A percentile compares a stretch with the other conserved stretches of the same genome.
phyloP scores from a whole-genome alignment of 2,888 invertebrate species.

The Petrolisthes manimaculis region DNA sequence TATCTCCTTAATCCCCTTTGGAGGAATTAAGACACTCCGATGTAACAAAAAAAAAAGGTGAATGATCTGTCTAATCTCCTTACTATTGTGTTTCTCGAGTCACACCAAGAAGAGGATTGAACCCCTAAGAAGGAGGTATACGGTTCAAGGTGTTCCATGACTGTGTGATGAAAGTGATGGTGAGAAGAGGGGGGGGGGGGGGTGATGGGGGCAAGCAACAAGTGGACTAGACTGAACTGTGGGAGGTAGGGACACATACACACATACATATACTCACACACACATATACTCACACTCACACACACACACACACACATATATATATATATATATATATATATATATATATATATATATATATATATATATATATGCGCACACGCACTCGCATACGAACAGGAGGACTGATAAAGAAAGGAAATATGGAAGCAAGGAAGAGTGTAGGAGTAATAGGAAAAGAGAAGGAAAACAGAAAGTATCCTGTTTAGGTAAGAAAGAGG shows the following conservation, averaged over 20 bases:
- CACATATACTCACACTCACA: background rate
- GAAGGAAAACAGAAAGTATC: background rate
- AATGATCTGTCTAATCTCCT: too few relatives aligned
- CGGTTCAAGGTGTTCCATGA: too few relatives aligned
- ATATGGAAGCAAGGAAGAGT: background rate
- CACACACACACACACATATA: background rate
- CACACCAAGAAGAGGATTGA: too few relatives aligned
- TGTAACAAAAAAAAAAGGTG: too few relatives aligned
- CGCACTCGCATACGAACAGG: background rate
- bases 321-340: background rate
- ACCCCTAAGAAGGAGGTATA: too few relatives aligned
- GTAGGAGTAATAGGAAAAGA: background rate
- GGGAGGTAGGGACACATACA: background rate
- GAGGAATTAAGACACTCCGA: too few relatives aligned
- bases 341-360: background rate
- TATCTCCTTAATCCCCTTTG: too few relatives aligned
- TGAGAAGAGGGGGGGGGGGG: too few relatives aligned
- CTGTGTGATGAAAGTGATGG: too few relatives aligned
- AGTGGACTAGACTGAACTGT: too few relatives aligned
- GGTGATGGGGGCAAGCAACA: too few relatives aligned
- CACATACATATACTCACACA: background rate
- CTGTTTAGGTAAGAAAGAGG: background rate
- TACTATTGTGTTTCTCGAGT: too few relatives aligned
- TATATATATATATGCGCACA: background rate
- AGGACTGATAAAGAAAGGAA: background rate